Base-by-base conservation (phyloP, 35 echinoderm and acorn worm species). In the Stichopus chloronotus region DNA sequence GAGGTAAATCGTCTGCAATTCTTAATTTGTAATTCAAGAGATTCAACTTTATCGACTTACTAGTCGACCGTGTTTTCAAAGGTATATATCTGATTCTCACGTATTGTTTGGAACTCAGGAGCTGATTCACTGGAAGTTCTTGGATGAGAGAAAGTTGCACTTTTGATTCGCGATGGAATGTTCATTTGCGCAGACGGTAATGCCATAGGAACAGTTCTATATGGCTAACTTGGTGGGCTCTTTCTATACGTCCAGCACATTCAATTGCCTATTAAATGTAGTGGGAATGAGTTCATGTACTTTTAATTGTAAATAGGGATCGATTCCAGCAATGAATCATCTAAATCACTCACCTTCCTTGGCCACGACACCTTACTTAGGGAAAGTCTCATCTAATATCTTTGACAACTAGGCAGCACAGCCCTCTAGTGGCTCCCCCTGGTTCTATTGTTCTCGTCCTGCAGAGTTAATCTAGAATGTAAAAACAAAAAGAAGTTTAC, bases 401-500 rank as follows among this genome's bases (percentile, higher is more conserved):
- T 77, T 77, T 4, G 30, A 6, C 5, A 96, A 55, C 4, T 94
- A 88, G 11, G 88, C 79, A 11, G 76, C 68, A 72, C 91, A 96
- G 0, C 91, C 92, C 59, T 96, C 71, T 25, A 96, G 52, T 22
- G 95, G 53, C 19, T 96, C 24, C 95, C 0, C 78, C 13, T 5
- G 76, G 43, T 55, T 8, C 7, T 58, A 92, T 87, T 4, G 79
- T 63, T 9, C 92, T 24, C 7, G 95, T 78, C 7, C 17, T 58
- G 7, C 57, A n/a, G 94, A 19, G 53, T 84, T 60, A 11, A 68
- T 53, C 21, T 86, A 79, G 23, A 95, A 95, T 8, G 90, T 81
- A 7, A 21, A 3, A 52, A 52, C 9, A 53, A 43, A 52, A 5
- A 81, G 7, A 87, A 59, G 4, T 72, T 90, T 91, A 7, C 56